These are phyloP conservation scores for Apis dorsata DNA, from an alignment of 1,140 invertebrate genomes.

Conservation along the genomic window DNA sequence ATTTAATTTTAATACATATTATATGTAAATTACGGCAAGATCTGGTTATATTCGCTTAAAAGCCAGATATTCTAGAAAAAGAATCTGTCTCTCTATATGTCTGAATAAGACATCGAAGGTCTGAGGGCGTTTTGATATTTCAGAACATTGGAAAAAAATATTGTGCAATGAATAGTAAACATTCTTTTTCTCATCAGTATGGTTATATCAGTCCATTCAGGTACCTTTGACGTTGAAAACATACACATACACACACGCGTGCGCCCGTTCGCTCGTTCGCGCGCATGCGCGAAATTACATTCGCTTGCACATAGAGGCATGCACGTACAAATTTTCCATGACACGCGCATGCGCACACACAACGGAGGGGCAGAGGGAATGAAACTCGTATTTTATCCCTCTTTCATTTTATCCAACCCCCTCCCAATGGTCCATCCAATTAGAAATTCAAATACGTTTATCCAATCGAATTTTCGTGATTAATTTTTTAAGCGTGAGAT, in stretches of 20 bases:
- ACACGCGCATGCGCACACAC: not conserved
- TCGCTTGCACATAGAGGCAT: slow-evolving; percentile 3
- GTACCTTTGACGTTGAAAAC: slow-evolving; percentile 76
- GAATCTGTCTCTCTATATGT: not conserved
- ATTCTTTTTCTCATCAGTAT: slow-evolving; percentile 60
- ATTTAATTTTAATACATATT: not conserved
- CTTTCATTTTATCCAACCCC: slow-evolving; percentile 20
- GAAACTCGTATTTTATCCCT: slow-evolving; percentile 15
- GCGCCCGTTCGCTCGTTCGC: not conserved
- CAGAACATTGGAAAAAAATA: slow-evolving; percentile 51
- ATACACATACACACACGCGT: slow-evolving; percentile 29
- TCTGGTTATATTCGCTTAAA: slow-evolving; percentile 1
- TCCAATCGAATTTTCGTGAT: slow-evolving; percentile 25
- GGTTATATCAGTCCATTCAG: slow-evolving; percentile 74
- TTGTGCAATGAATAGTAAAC: slow-evolving; percentile 65
- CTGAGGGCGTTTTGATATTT: slow-evolving; percentile 44
- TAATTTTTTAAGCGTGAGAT: not conserved
- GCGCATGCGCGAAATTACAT: not conserved
- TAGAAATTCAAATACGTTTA: slow-evolving; percentile 1
- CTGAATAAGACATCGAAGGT: slow-evolving; percentile 18
- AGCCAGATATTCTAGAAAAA: slow-evolving; percentile 7
- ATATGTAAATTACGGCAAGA: not conserved
- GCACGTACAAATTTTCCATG: not conserved
- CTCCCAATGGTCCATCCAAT: slow-evolving; percentile 45
- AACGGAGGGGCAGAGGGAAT: slow-evolving; percentile 20